Conservation (phyloP, 1,140 invertebrate genomes). For the Linepithema humile region DNA sequence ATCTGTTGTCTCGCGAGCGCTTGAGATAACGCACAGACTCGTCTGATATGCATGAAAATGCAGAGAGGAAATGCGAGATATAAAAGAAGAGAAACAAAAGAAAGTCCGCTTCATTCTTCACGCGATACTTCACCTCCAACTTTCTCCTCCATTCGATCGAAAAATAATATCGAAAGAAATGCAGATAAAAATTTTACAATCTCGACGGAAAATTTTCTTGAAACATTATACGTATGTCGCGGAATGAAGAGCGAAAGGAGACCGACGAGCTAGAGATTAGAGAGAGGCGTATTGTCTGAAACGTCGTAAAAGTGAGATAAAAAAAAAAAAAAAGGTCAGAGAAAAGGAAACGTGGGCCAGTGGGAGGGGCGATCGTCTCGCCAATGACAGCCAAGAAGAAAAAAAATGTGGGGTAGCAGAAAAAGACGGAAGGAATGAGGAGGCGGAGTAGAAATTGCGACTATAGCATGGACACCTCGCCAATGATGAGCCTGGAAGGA, state of each 20-base stretch:
- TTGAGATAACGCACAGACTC: not conserved
- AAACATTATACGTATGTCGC: not conserved
- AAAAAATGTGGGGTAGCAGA: constrained; percentile 16
- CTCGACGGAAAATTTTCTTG: not conserved
- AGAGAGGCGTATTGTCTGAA: not conserved
- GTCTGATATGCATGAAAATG: not conserved
- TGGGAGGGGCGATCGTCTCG: constrained; percentile 12
- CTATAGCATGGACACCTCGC: not conserved
- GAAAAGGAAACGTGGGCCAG: not conserved
- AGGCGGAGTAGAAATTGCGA: constrained; percentile 50
- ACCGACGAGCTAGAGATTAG: constrained; percentile 1
- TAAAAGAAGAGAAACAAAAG: not conserved
- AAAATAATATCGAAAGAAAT: not conserved
- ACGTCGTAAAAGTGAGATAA: not conserved
- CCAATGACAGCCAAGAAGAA: not conserved
- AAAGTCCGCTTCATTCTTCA: not conserved
- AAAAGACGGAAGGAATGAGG: constrained; percentile 40
- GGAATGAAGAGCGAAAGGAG: not conserved
- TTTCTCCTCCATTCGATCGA: not conserved
- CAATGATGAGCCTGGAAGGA: constrained; percentile 1
- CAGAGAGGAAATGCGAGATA: not conserved
- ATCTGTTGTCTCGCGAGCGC: constrained; percentile 9
- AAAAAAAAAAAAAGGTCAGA: not conserved
- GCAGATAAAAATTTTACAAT: not conserved
- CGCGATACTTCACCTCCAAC: not conserved